phyloP scores from a whole-genome alignment of 2,113 vertebrate genomes.

The Pluvialis apricaria region DNA sequence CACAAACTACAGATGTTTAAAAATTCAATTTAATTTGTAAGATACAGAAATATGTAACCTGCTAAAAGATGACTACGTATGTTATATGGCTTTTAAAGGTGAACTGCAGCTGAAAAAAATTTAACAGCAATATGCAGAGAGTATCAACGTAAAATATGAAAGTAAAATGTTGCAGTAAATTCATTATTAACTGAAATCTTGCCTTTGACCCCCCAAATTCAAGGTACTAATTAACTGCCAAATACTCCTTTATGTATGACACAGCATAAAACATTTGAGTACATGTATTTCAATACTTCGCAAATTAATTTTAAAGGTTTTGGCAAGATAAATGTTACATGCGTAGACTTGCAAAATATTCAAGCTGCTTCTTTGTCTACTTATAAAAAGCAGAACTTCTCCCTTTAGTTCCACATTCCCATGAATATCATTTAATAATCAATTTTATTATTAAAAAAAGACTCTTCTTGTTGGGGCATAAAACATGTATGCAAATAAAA shows the following conservation, averaged over 20 bases:
- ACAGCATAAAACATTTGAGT: constrained; percentile 1
- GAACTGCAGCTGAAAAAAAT: neutral
- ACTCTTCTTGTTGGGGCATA: neutral
- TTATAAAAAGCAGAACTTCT: constrained; percentile 8
- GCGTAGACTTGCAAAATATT: neutral
- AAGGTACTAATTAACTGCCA: neutral
- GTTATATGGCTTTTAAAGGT: neutral
- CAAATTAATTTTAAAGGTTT: constrained; percentile 31
- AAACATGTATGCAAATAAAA: neutral
- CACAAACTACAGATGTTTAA: neutral
- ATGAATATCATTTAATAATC: neutral
- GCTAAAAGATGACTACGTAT: neutral
- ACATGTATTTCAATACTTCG: neutral
- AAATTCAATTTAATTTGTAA: neutral
- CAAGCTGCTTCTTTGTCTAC: neutral
- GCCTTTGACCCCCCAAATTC: neutral
- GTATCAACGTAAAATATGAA: neutral
- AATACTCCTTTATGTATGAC: neutral
- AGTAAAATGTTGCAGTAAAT: neutral
- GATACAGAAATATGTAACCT: neutral
- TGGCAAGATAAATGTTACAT: neutral
- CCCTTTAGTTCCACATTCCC: neutral
- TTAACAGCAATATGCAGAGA: neutral
- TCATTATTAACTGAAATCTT: neutral
- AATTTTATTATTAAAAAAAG: neutral